Conservation (phyloP, 1,140 invertebrate species). For the Neoseiulus cucumeris region DNA sequence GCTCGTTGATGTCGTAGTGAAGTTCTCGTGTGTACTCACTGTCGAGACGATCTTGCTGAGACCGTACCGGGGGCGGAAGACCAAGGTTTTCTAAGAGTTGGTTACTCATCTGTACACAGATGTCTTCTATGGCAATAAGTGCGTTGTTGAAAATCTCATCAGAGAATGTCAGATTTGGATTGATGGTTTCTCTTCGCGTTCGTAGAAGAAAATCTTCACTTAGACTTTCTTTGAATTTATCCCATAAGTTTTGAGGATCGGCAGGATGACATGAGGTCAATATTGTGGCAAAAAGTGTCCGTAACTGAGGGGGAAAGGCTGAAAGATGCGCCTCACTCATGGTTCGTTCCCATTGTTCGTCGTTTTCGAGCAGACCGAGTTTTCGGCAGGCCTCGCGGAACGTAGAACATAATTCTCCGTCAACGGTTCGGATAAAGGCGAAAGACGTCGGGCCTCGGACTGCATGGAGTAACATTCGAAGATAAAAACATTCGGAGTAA, state of each 20-base stretch:
- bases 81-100: conserved; percentile 1
- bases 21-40: background rate
- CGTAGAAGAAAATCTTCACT: conserved; percentile 14
- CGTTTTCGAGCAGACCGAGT: conserved; percentile 24
- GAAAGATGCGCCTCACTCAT: conserved; percentile 26
- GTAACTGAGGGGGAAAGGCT: conserved; percentile 23
- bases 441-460: conserved; percentile 28
- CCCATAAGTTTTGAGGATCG: conserved; percentile 15
- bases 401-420: conserved; percentile 28
- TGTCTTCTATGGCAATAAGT: conserved; percentile 15
- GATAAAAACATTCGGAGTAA: conserved; percentile 26
- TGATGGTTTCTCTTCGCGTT: background rate
- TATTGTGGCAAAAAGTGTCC: conserved; percentile 26
- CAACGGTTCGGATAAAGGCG: conserved; percentile 27
- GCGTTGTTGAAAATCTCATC: conserved; percentile 12
- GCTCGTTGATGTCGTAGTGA: background rate
- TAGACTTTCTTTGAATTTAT: conserved; percentile 15
- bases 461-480: conserved; percentile 28
- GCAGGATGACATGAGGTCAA: conserved; percentile 25
- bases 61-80: background rate
- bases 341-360: conserved; percentile 25
- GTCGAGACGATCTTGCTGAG: background rate
- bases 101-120: background rate
- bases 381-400: conserved; percentile 27
- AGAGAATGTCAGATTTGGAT: background rate